Percentiles rank a stretch among this genome's conserved stretches.
Evolutionary conservation across 1,140 invertebrate genomes (phyloP).

Genomic region (Ostrea denselamellosa): DNA sequence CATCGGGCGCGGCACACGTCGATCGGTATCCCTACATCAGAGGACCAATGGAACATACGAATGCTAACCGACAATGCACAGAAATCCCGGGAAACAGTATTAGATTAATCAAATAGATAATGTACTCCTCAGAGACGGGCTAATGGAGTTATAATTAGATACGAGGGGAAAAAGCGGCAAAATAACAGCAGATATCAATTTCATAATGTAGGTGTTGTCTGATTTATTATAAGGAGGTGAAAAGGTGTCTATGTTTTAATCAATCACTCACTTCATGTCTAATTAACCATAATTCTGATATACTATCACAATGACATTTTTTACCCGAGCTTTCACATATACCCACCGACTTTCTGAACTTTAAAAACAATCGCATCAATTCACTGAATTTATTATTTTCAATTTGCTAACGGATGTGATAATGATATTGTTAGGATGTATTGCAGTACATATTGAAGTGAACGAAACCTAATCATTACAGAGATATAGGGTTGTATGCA

Average conservation of each 20-base stretch:
- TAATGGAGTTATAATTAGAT: constrained; percentile 20
- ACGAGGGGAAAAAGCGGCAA: background rate
- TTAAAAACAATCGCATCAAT: too few relatives aligned
- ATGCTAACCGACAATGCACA: background rate
- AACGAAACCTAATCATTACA: too few relatives aligned
- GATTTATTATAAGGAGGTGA: background rate
- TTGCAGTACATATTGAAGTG: too few relatives aligned
- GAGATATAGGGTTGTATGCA: too few relatives aligned
- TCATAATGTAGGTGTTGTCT: background rate
- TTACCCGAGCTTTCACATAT: too few relatives aligned
- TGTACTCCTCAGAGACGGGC: background rate
- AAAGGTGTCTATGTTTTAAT: background rate
- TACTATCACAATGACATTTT: too few relatives aligned
- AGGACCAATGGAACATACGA: background rate
- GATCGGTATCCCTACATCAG: background rate
- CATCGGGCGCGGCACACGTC: background rate
- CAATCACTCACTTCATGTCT: background rate
- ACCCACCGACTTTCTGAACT: too few relatives aligned
- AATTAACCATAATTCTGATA: background rate
- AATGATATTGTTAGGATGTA: too few relatives aligned
- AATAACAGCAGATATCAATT: constrained; percentile 14
- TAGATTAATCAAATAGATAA: constrained; percentile 30
- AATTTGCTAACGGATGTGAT: too few relatives aligned
- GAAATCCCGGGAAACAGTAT: background rate
- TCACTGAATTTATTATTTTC: too few relatives aligned